These are phyloP conservation scores for Hyles euphorbiae DNA, from an alignment of 1,140 invertebrate genomes.

Conservation along the genomic window DNA sequence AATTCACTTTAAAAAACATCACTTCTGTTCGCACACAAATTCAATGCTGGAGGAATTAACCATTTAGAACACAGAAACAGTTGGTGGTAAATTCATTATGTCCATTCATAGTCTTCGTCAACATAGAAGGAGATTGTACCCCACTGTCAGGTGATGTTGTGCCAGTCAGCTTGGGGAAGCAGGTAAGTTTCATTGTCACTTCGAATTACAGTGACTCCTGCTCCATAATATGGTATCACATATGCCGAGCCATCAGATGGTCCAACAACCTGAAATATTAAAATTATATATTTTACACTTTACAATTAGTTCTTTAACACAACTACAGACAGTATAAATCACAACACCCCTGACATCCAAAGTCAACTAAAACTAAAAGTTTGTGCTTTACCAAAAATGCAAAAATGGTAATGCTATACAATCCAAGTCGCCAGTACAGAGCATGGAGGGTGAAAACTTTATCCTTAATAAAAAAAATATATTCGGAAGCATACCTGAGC, in stretches of 20 bases:
- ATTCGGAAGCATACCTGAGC: conserved; percentile 82
- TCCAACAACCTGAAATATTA: conserved; percentile 83
- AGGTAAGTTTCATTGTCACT: conserved; percentile 92
- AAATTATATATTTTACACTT: background rate
- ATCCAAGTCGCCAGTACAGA: too few relatives aligned
- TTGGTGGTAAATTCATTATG: conserved; percentile 31
- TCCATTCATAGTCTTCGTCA: conserved; percentile 70
- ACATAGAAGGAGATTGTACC: conserved; percentile 60
- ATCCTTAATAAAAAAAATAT: too few relatives aligned
- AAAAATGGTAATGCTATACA: too few relatives aligned
- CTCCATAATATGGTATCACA: conserved; percentile 95
- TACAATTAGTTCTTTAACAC: background rate
- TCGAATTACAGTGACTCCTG: conserved; percentile 85
- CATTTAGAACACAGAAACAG: background rate
- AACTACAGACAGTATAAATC: background rate
- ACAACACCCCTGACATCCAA: too few relatives aligned
- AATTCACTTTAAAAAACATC: too few relatives aligned
- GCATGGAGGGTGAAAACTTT: too few relatives aligned
- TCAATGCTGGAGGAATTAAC: background rate
- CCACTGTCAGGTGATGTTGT: conserved; percentile 73
- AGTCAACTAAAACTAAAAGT: too few relatives aligned
- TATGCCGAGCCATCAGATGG: conserved; percentile 98
- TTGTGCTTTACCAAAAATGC: too few relatives aligned
- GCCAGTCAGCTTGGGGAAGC: conserved; percentile 89
- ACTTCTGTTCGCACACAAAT: too few relatives aligned